Base-by-base conservation (phyloP, 2,797 vertebrate species). In the Pachyuromys duprasi region DNA sequence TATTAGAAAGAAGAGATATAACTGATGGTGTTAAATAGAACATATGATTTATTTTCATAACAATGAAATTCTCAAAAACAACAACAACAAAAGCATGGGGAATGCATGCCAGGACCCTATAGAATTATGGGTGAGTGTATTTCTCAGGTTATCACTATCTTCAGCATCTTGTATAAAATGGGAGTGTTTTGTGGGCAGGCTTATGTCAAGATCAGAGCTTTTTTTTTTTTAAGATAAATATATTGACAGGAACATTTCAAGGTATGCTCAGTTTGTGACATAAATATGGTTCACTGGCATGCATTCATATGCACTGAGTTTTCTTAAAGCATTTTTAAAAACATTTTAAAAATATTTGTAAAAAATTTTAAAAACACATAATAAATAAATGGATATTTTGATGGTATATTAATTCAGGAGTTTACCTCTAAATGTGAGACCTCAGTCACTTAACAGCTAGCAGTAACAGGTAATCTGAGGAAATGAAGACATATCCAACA, bases 121-220 rank as follows among this genome's bases (percentile, higher is more conserved):
- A 63, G 42, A 24, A n/a, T 49, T 2, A n/a, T 63, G 28, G 62
- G 12, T n/a, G 18, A 63, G 45, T 63, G 6, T 22, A 5, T 0
- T 42, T 42, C 24, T 42, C 26, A 8, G 17, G 26, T 31, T 0
- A 5, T 3, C 11, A 22, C 3, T 60, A 60, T 42, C 5, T 8
- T 39, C 4, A 86, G 8, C 24, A 74, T 31, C 15, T 42, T 5
- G 17, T 31, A 74, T 33, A 42, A 13, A 22, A 5, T 74, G 60
- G 36, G 69, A 42, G 5, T 1, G 74, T 42, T 70, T 87, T 60
- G 15, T 39, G 69, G 2, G 7, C 24, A 45, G 45, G 18, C 2
- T 22, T 45, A 9, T 14, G 15, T 76, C 31, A 76, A n/a, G 24
- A 12, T 33, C 18, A 5, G 18, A 60, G 36, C 15, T 42, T 45